Evolutionary conservation across 2,797 vertebrate genomes (phyloP).

Genomic region (Oryzias dopingdopingensis): DNA sequence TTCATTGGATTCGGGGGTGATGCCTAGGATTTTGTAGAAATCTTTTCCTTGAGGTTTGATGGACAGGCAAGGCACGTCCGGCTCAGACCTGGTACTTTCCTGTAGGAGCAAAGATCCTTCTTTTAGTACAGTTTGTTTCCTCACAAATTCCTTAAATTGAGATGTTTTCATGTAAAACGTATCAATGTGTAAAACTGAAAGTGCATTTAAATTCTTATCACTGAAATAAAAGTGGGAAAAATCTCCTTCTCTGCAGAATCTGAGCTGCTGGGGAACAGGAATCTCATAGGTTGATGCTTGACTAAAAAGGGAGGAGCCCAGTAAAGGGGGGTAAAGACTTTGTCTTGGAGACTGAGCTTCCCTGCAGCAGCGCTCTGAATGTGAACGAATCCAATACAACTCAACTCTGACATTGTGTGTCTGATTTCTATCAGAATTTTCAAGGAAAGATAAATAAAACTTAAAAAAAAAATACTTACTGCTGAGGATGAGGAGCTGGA

Average conservation of each 20-base stretch:
- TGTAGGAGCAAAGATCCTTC: conserved; percentile 31
- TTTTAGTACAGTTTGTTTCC: conserved; percentile 1
- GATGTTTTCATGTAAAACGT: no score
- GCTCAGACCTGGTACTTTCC: conserved; percentile 74
- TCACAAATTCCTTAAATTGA: no score
- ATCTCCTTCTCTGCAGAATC: conserved; percentile 8
- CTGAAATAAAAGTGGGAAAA: no score
- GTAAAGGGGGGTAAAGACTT: conserved; percentile 14
- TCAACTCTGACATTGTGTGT: neutral
- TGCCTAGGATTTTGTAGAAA: conserved; percentile 93
- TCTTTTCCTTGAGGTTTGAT: conserved; percentile 87
- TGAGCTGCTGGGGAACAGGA: conserved; percentile 17
- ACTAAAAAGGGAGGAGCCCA: conserved; percentile 6
- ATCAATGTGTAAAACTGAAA: no score
- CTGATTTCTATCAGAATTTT: neutral
- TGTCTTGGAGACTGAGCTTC: conserved; percentile 42
- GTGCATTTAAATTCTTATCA: no score
- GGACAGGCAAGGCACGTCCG: conserved; percentile 68
- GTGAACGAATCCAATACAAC: conserved; percentile 40
- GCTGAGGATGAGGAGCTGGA: conserved; percentile 72
- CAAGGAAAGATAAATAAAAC: conserved; percentile 1
- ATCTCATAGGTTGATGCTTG: conserved; percentile 39
- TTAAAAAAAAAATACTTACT: conserved; percentile 54
- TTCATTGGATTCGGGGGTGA: conserved; percentile 87
- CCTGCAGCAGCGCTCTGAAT: conserved; percentile 41